These are phyloP conservation scores for Mugil cephalus DNA, from an alignment of 2,113 vertebrate species.

Conservation along the genomic window DNA sequence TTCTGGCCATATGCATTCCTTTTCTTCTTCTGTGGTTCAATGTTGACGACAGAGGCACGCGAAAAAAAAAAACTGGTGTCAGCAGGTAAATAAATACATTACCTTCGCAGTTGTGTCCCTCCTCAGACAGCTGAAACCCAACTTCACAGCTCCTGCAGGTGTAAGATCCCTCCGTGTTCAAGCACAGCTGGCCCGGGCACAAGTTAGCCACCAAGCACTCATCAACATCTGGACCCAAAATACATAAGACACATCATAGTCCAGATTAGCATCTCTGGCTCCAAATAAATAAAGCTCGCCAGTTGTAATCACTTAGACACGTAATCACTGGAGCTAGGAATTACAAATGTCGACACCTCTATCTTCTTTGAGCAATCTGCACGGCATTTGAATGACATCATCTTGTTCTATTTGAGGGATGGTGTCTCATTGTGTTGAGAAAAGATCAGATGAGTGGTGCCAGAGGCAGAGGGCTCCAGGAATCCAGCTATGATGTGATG, in stretches of 20 bases:
- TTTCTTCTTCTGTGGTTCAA: conserved; percentile 6
- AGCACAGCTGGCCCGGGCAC: conserved; percentile 84
- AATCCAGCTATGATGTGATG: conserved; percentile 79
- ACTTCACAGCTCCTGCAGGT: conserved; percentile 80
- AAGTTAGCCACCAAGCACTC: conserved; percentile 73
- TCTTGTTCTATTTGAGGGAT: conserved; percentile 61
- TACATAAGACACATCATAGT: conserved; percentile 56
- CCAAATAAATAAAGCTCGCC: conserved; percentile 61
- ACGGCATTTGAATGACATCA: conserved; percentile 65
- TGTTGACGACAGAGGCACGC: background rate
- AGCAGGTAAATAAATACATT: conserved; percentile 30
- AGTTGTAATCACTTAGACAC: conserved; percentile 63
- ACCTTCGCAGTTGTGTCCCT: conserved; percentile 84
- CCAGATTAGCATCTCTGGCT: conserved; percentile 66
- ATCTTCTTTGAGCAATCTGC: conserved; percentile 53
- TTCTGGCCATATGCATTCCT: conserved; percentile 13
- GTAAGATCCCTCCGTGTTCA: conserved; percentile 84
- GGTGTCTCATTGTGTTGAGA: conserved; percentile 62
- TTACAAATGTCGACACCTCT: conserved; percentile 63
- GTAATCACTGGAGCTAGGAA: conserved; percentile 43
- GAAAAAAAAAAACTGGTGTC: background rate
- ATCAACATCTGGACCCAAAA: conserved; percentile 75
- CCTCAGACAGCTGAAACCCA: conserved; percentile 76
- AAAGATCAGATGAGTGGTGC: conserved; percentile 54
- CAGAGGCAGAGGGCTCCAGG: conserved; percentile 56